Evolutionary conservation across 2,888 invertebrate genomes (phyloP).

Genomic region (Acanthosepion pharaonis): DNA sequence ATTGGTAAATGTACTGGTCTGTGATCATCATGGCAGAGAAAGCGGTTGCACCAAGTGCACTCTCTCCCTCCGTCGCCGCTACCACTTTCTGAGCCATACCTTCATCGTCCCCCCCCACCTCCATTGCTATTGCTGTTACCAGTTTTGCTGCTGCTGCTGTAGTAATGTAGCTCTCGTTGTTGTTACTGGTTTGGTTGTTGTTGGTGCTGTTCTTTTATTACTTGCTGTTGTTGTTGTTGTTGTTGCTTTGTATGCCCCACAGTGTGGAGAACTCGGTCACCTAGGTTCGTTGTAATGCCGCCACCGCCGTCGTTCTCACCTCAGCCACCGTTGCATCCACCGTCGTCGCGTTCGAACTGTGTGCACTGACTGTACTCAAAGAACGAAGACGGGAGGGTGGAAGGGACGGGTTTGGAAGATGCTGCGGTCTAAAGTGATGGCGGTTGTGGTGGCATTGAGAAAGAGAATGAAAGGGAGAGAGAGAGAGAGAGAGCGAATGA

Average conservation of each 20-base stretch:
- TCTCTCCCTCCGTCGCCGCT: neutral
- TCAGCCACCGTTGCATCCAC: neutral
- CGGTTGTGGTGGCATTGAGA: neutral
- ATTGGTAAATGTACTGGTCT: conserved; percentile 33
- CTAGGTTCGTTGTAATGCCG: neutral
- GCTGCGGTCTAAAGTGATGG: neutral
- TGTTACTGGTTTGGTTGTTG: neutral
- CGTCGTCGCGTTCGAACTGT: conserved; percentile 20
- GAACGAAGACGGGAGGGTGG: neutral
- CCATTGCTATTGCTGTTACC: too few species aligned
- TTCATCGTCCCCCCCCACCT: neutral
- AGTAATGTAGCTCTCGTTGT: neutral
- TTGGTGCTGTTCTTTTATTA: neutral
- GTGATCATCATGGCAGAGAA: conserved; percentile 1
- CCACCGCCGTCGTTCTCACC: neutral
- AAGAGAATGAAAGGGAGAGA: neutral
- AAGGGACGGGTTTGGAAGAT: neutral
- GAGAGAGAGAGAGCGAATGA: neutral
- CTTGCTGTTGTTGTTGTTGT: neutral
- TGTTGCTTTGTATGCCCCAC: neutral
- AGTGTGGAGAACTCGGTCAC: conserved; percentile 13
- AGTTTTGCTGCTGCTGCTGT: neutral
- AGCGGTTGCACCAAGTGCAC: neutral
- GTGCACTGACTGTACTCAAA: neutral
- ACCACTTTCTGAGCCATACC: neutral